Evolutionary conservation across 2,888 invertebrate species (phyloP).

Genomic region (Girardia tigrina): DNA sequence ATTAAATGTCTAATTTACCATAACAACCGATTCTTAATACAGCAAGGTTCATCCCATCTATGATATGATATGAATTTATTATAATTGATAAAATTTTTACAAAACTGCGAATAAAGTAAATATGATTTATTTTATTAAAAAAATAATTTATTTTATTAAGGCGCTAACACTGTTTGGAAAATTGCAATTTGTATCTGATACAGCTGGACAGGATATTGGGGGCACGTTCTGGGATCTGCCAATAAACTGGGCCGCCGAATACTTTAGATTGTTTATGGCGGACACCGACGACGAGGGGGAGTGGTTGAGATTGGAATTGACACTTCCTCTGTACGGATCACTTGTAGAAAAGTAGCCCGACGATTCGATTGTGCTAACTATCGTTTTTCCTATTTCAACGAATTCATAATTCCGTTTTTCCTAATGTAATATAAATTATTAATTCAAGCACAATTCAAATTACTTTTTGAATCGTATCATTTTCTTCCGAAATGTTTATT

Average conservation of each 20-base stretch:
- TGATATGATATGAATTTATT: no score
- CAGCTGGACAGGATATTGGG: not conserved
- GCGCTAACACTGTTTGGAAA: not conserved
- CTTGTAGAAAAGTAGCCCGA: not conserved
- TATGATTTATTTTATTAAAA: no score
- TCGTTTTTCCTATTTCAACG: not conserved
- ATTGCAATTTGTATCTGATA: not conserved
- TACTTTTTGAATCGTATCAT: not conserved
- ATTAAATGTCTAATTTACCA: no score
- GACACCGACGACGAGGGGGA: not conserved
- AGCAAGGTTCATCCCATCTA: no score
- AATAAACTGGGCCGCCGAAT: not conserved
- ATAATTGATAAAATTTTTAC: no score
- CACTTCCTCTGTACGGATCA: not conserved
- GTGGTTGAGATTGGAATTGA: not conserved
- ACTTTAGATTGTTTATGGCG: not conserved
- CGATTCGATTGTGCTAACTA: not conserved
- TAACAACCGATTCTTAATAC: no score
- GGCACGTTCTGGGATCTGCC: not conserved
- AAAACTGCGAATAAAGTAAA: no score
- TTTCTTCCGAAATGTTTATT: not conserved
- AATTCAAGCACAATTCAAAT: not conserved
- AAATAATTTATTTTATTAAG: no score
- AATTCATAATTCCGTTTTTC: not conserved
- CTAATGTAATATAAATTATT: not conserved